These are phyloP conservation scores for Xiphydria camelus DNA, from an alignment of 2,888 invertebrate species.

Conservation along the genomic window DNA sequence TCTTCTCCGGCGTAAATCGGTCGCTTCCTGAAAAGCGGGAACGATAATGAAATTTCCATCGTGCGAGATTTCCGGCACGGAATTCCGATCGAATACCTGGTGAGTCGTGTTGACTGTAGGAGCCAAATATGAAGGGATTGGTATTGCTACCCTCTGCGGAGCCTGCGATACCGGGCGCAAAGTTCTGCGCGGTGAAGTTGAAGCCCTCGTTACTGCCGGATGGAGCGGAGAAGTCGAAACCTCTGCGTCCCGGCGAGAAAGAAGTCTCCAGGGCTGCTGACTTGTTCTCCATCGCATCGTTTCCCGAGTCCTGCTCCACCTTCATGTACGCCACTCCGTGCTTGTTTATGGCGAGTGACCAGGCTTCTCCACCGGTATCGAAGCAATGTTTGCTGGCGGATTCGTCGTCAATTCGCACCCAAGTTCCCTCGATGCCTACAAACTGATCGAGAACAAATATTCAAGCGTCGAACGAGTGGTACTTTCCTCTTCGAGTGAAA, in stretches of 20 bases:
- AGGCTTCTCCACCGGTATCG: conserved; percentile 69
- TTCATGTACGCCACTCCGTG: conserved; percentile 69
- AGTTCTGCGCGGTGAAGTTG: conserved; percentile 44
- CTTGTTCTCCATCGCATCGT: conserved; percentile 39
- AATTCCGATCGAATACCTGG: conserved; percentile 34
- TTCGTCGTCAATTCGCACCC: conserved; percentile 68
- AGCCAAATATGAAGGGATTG: conserved; percentile 58
- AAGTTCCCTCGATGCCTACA: conserved; percentile 67
- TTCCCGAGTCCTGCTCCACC: conserved; percentile 59
- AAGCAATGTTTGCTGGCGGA: conserved; percentile 70
- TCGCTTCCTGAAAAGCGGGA: conserved; percentile 36
- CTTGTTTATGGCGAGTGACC: conserved; percentile 70
- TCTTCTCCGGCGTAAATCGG: conserved; percentile 39
- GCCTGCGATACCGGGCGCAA: conserved; percentile 33
- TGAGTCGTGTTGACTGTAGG: conserved; percentile 46
- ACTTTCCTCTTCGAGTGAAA: too few relatives aligned
- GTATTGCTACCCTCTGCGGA: conserved; percentile 40
- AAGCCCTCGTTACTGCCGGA: conserved; percentile 45
- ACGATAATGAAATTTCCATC: not conserved
- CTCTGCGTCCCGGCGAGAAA: conserved; percentile 54
- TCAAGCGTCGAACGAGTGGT: too few relatives aligned
- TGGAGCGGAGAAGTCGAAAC: conserved; percentile 64
- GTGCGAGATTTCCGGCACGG: not conserved
- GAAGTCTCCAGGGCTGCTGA: conserved; percentile 34
- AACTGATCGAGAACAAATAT: conserved; percentile 44